phyloP scores from a whole-genome alignment of 1,140 invertebrate genomes.

The Plutomurus gul region DNA sequence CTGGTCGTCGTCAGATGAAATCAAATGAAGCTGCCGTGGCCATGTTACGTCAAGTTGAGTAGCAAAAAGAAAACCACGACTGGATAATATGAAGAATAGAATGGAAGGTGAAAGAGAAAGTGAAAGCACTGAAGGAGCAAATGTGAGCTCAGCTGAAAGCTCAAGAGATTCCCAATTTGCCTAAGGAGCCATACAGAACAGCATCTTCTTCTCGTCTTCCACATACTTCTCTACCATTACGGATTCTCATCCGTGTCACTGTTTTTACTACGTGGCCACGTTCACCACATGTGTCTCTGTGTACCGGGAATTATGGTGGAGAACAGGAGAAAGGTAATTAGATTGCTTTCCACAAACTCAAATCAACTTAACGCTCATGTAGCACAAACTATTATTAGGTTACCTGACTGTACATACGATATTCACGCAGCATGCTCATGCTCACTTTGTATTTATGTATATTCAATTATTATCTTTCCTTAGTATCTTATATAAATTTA shows the following conservation, averaged over 20 bases:
- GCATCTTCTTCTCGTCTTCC: not conserved
- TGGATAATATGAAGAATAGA: not conserved
- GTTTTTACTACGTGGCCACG: not conserved
- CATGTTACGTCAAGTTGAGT: not conserved
- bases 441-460: too few species aligned
- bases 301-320: too few species aligned
- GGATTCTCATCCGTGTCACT: not conserved
- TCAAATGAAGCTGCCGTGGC: not conserved
- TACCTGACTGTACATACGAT: too few species aligned
- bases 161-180: conserved; percentile 18
- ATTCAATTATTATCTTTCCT: too few species aligned
- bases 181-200: conserved; percentile 9
- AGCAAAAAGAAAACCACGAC: not conserved
- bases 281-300: too few species aligned
- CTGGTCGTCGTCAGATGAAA: not conserved
- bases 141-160: conserved; percentile 9
- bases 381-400: not conserved
- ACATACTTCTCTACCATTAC: not conserved
- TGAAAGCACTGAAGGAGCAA: not conserved
- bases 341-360: not conserved
- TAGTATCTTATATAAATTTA: too few species aligned
- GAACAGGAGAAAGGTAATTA: not conserved
- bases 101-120: not conserved
- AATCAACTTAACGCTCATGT: not conserved
- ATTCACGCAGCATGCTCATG: too few species aligned